phyloP scores from a whole-genome alignment of 2,797 vertebrate species.

The Centropyge bicolor region DNA sequence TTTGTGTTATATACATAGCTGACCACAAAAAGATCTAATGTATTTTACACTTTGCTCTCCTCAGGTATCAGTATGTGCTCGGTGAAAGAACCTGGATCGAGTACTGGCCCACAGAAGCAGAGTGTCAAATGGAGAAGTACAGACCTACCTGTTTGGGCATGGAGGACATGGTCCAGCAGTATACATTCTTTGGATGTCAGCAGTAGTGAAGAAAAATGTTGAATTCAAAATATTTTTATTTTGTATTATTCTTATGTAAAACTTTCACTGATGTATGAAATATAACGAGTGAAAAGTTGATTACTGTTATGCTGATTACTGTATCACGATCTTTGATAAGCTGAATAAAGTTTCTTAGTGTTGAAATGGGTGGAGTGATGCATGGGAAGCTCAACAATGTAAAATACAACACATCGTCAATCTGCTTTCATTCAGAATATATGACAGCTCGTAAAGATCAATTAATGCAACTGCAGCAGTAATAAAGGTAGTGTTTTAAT shows the following conservation, averaged over 20 bases:
- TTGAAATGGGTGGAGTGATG: neutral
- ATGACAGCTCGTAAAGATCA: no score
- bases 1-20: neutral
- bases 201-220: conserved; percentile 19
- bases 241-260: conserved; percentile 4
- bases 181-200: neutral
- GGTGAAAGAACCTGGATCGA: conserved; percentile 70
- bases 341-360: neutral
- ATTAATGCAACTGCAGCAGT: no score
- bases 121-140: conserved; percentile 42
- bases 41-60: conserved; percentile 5
- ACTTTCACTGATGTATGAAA: neutral
- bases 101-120: conserved; percentile 57
- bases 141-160: conserved; percentile 41
- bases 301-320: no score
- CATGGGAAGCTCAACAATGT: neutral
- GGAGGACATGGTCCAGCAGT: conserved; percentile 16
- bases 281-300: neutral
- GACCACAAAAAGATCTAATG: neutral
- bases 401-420: no score
- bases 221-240: neutral
- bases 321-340: neutral
- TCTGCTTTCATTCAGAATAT: no score
- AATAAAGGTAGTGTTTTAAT: no score
- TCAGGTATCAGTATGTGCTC: conserved; percentile 61